Conservation (phyloP, 35 echinoderm and acorn worm species). For the Amphiura filiformis region DNA sequence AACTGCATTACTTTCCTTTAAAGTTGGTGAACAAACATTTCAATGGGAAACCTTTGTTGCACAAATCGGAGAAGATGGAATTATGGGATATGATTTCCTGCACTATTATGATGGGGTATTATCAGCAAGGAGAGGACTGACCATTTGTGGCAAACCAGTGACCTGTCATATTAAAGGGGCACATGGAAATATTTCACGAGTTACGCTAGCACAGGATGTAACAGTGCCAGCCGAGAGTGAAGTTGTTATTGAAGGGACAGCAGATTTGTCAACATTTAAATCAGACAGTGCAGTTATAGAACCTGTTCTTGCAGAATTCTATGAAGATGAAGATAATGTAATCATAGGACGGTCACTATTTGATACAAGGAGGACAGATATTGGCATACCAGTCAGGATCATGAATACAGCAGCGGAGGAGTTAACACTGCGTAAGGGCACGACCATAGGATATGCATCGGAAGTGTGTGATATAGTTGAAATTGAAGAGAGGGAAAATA, state of each 20-base stretch:
- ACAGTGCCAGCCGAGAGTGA: slow-evolving; percentile 30
- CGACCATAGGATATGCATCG: neutral
- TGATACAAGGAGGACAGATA: neutral
- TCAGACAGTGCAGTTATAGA: slow-evolving; percentile 15
- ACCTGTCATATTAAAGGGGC: slow-evolving; percentile 35
- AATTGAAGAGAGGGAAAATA: neutral
- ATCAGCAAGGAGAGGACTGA: slow-evolving; percentile 26
- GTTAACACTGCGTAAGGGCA: neutral
- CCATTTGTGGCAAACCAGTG: slow-evolving; percentile 12
- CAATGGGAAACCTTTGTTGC: slow-evolving; percentile 58
- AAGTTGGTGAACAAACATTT: neutral
- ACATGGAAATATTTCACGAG: neutral
- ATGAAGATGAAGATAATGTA: too few relatives aligned
- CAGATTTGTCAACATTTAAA: neutral
- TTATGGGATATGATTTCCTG: slow-evolving; percentile 56
- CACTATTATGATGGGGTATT: slow-evolving; percentile 39
- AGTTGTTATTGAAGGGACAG: slow-evolving; percentile 37
- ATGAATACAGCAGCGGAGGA: slow-evolving; percentile 33
- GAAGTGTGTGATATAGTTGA: neutral
- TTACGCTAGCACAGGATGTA: neutral
- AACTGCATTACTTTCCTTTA: neutral
- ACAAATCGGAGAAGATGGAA: slow-evolving; percentile 26
- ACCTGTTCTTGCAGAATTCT: neutral
- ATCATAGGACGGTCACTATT: neutral
- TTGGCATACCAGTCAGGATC: slow-evolving; percentile 31